Conservation (phyloP, 1,140 invertebrate genomes). For the Arion vulgaris region DNA sequence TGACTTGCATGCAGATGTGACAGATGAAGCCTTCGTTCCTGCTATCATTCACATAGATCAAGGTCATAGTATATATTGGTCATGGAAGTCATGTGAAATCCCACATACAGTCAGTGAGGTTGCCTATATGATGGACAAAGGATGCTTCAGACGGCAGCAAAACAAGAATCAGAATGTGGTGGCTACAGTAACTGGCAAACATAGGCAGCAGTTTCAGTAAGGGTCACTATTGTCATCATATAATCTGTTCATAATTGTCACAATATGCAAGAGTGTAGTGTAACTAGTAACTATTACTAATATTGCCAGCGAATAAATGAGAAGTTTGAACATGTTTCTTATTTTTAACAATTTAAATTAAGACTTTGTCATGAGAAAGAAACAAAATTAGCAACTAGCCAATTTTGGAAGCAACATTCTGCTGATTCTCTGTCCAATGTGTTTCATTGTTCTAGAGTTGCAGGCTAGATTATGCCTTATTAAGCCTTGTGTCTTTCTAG, state of each 20-base stretch:
- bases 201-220: slow-evolving; percentile 64
- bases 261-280: neutral
- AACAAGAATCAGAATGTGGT: slow-evolving; percentile 49
- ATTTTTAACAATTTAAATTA: too few relatives aligned
- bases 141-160: slow-evolving; percentile 52
- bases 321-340: neutral
- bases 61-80: slow-evolving; percentile 68
- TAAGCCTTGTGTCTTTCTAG: too few relatives aligned
- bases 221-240: slow-evolving; percentile 27
- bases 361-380: too few relatives aligned
- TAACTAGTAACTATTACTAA: neutral
- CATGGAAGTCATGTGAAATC: slow-evolving; percentile 64
- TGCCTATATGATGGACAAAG: slow-evolving; percentile 56
- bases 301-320: neutral
- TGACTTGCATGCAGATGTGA: slow-evolving; percentile 61
- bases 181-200: slow-evolving; percentile 52
- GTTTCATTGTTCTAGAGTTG: too few relatives aligned
- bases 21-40: slow-evolving; percentile 68
- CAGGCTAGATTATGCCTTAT: too few relatives aligned
- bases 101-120: slow-evolving; percentile 68
- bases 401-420: too few relatives aligned
- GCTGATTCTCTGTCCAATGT: too few relatives aligned
- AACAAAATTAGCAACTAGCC: too few relatives aligned
- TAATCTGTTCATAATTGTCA: neutral
- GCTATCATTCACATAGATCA: slow-evolving; percentile 66